These are phyloP conservation scores for Diaprepes abbreviatus DNA, from an alignment of 2,888 invertebrate species.

Conservation along the genomic window DNA sequence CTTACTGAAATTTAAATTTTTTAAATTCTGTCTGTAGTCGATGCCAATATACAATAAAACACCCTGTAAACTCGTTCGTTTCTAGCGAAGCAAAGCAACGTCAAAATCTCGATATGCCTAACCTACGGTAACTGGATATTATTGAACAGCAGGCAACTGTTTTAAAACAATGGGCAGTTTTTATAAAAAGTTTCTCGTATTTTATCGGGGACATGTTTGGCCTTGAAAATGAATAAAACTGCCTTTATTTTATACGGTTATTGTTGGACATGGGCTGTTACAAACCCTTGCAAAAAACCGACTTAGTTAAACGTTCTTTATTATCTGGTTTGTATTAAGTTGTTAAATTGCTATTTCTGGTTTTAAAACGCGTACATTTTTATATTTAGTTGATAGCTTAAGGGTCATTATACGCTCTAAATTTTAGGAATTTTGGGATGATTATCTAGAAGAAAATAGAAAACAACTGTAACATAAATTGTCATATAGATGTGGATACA, in stretches of 20 bases:
- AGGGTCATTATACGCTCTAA: too few species aligned
- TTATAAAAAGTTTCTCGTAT: conserved; percentile 27
- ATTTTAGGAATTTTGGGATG: too few species aligned
- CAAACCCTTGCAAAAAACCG: conserved; percentile 25
- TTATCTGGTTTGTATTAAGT: conserved; percentile 37
- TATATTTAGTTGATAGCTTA: too few species aligned
- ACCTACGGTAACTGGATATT: conserved; percentile 38
- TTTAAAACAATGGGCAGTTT: conserved; percentile 37
- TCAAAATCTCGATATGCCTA: conserved; percentile 27
- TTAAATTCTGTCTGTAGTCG: too few species aligned
- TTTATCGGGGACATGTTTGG: conserved; percentile 27
- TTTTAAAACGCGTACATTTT: background rate
- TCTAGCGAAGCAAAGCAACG: conserved; percentile 5
- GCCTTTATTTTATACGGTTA: conserved; percentile 22
- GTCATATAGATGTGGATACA: too few species aligned
- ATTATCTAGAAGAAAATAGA: too few species aligned
- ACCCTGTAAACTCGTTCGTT: too few species aligned
- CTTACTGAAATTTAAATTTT: too few species aligned
- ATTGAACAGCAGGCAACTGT: conserved; percentile 28
- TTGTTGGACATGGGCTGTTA: conserved; percentile 24
- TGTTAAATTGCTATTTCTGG: conserved; percentile 11
- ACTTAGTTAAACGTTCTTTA: conserved; percentile 33
- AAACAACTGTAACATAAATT: too few species aligned
- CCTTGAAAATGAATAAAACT: conserved; percentile 31
- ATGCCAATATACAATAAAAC: too few species aligned